Conservation (phyloP, 2,113 vertebrate species). For the Sclerurus mexicanus region DNA sequence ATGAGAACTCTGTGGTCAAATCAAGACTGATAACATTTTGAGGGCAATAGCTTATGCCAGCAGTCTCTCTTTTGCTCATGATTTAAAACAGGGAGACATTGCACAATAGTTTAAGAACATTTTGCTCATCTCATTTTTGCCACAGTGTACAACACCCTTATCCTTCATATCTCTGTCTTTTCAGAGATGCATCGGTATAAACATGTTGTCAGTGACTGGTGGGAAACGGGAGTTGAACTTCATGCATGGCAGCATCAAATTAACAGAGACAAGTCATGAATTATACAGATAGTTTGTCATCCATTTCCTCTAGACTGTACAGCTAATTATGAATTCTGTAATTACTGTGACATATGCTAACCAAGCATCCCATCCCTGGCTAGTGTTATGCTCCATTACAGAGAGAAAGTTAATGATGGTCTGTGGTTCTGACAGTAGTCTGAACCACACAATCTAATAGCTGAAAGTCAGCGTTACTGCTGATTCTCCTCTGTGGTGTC, state of each 20-base stretch:
- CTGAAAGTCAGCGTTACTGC: neutral
- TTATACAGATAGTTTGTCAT: conserved; percentile 44
- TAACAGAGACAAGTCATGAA: conserved; percentile 36
- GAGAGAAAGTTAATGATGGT: neutral
- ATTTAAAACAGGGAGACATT: neutral
- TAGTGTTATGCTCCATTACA: neutral
- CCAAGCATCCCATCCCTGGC: neutral
- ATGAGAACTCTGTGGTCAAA: neutral
- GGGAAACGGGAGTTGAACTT: conserved; percentile 9
- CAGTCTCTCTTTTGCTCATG: neutral
- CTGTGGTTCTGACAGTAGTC: neutral
- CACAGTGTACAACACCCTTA: neutral
- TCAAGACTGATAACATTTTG: neutral
- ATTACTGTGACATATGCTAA: conserved; percentile 49
- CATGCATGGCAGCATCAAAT: conserved; percentile 37
- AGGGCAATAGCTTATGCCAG: neutral
- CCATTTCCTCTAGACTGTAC: conserved; percentile 2
- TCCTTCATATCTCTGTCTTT: neutral
- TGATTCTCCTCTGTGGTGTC: neutral
- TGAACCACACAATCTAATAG: conserved; percentile 18
- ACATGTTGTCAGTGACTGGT: neutral
- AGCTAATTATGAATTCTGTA: conserved; percentile 53
- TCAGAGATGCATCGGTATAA: neutral
- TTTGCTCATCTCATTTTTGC: neutral
- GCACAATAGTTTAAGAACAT: neutral